phyloP scores from a whole-genome alignment of 2,113 vertebrate genomes.

The Orcinus orca region DNA sequence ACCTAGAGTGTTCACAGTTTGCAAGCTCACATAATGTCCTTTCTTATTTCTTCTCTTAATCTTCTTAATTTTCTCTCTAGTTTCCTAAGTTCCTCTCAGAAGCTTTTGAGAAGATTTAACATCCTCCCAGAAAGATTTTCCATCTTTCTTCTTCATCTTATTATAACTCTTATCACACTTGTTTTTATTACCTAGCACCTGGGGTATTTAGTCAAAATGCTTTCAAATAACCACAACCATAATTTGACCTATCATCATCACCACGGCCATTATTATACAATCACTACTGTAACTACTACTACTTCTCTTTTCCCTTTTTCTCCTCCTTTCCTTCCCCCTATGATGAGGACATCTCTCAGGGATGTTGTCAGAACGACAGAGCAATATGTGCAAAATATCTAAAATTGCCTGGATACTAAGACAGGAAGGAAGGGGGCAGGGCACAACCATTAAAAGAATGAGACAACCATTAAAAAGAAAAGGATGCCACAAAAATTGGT shows the following conservation, averaged over 20 bases:
- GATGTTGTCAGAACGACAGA: neutral
- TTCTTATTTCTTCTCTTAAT: neutral
- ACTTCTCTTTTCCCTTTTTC: neutral
- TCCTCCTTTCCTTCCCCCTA: neutral
- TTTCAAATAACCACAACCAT: neutral
- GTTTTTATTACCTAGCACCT: neutral
- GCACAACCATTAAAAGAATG: neutral
- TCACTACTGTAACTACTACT: neutral
- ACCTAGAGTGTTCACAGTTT: neutral
- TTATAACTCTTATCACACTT: neutral
- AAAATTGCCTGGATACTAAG: neutral
- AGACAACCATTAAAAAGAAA: neutral
- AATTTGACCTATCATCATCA: neutral
- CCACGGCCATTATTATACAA: fast-evolving
- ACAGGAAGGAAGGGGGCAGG: neutral
- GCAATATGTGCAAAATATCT: neutral
- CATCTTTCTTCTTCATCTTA: neutral
- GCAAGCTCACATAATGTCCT: neutral
- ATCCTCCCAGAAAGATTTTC: neutral
- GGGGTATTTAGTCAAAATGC: neutral
- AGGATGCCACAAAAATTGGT: neutral
- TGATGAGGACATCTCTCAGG: neutral
- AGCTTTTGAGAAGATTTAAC: neutral
- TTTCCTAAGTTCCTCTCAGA: neutral
- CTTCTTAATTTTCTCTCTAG: neutral